A percentile compares a stretch with the other conserved stretches of the same genome.
Conservation (phyloP, 2,113 vertebrate genomes). For the Gymnogyps californianus region DNA sequence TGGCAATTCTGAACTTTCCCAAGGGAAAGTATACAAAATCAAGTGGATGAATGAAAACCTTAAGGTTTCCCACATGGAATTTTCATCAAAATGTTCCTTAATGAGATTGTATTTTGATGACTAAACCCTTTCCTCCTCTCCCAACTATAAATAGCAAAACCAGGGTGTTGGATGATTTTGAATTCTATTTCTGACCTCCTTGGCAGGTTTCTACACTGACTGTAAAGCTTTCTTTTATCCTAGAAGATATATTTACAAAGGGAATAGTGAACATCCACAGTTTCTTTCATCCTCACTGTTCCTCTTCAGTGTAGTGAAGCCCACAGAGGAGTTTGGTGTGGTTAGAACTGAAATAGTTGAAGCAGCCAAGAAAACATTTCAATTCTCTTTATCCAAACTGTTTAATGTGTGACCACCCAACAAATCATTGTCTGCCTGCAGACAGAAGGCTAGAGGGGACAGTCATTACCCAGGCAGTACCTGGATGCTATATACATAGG, state of each 20-base stretch:
- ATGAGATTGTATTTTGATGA: not conserved
- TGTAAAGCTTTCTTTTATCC: not conserved
- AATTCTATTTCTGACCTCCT: not conserved
- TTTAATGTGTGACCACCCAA: not conserved
- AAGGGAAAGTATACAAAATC: not conserved
- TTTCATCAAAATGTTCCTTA: not conserved
- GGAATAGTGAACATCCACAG: not conserved
- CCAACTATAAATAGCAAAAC: not conserved
- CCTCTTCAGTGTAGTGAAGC: not conserved
- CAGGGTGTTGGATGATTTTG: not conserved
- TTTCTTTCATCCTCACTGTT: not conserved
- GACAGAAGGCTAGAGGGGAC: not conserved
- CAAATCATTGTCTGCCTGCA: not conserved
- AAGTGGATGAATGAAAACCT: not conserved
- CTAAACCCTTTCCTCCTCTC: not conserved
- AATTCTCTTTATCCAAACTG: not conserved
- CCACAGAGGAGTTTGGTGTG: not conserved
- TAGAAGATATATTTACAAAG: conserved; percentile 1
- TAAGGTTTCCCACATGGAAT: not conserved
- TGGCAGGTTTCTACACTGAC: not conserved
- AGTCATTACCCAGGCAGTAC: not conserved
- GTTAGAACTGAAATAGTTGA: not conserved
- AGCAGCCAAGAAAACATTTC: not conserved
- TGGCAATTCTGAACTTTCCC: not conserved
- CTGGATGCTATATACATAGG: not conserved